Base-by-base conservation (phyloP, 2,888 invertebrate species). In the Melinaea marsaeus region DNA sequence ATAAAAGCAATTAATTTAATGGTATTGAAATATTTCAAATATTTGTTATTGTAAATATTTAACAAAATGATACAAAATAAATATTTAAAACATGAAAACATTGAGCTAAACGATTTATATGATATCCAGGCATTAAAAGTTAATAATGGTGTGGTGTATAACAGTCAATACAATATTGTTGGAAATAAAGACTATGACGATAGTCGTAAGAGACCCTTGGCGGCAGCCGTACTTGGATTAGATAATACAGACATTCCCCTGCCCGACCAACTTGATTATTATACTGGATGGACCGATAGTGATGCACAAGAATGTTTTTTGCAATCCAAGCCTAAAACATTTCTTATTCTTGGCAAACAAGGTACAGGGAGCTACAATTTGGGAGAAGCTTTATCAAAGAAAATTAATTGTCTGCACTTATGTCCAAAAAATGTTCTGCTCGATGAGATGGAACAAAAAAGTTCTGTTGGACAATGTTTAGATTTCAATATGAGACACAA, bases 341-440 rank as follows among this genome's bases (percentile, higher is more conserved):
- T 93, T 74, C 73, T 93, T 51, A 91, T 94, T 68, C 73, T 93
- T 35, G 92, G 93, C 0, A 94, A 94, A 84, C 92, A 93, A 1
- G 92, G 91, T 3, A 76, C 91, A 34, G 91, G 91, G 37, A 84
- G 90, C 57, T 84, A 84, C 64, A 79, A 84, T 62, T 77, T 94
- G 7, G 94, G 92, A 7, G 90, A 91, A 80, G 77, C 86, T 57
- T 73, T 94, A 55, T 88, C 94, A 0, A 88, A 92, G 60, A 86
- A 92, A 72, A 88, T 92, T 73, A 88, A 92, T 34, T 92, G 93
- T 72, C 77, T 93, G 51, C 92, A 93, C 70, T 82, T 94, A 37
- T 92, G 92, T 66, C 93, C 94, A 0, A 83, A 84, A 77, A 84
- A 81, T 64, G 79, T 94, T 9, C 76, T 94, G 22, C 65, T 77